Conservation (phyloP, 2,888 invertebrate species). For the Podabrus alpinus region DNA sequence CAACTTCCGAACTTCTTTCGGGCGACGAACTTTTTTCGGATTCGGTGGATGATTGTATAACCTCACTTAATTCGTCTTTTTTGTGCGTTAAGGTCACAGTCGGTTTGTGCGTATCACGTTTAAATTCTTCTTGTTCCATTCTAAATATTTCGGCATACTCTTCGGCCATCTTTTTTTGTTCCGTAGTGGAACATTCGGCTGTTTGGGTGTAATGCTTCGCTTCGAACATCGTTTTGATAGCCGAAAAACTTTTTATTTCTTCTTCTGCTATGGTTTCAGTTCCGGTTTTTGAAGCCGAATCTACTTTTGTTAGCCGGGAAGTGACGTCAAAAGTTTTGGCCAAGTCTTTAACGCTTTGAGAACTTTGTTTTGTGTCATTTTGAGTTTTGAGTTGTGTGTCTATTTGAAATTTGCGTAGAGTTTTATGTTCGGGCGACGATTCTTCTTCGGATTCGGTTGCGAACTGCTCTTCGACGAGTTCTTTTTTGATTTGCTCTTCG, state of each 20-base stretch:
- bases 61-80: constrained; percentile 33
- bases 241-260: background rate
- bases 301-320: constrained; percentile 36
- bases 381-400: constrained; percentile 39
- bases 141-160: constrained; percentile 24
- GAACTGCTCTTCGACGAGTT: constrained; percentile 60
- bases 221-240: constrained; percentile 15
- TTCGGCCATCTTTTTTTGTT: constrained; percentile 17
- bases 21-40: constrained; percentile 49
- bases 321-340: constrained; percentile 36
- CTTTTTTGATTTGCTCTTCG: constrained; percentile 65
- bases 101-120: constrained; percentile 35
- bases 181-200: constrained; percentile 13
- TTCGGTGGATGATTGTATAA: constrained; percentile 44
- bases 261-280: constrained; percentile 30
- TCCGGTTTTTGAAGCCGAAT: constrained; percentile 41
- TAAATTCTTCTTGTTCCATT: constrained; percentile 22
- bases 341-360: constrained; percentile 34
- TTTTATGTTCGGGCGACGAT: constrained; percentile 57
- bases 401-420: constrained; percentile 38
- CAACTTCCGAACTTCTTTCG: constrained; percentile 38
- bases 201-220: constrained; percentile 16
- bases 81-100: constrained; percentile 32
- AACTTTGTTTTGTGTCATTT: constrained; percentile 15
- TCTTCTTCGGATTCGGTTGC: constrained; percentile 58